phyloP scores from a whole-genome alignment of 2,888 invertebrate species.

The Magallana nippona region DNA sequence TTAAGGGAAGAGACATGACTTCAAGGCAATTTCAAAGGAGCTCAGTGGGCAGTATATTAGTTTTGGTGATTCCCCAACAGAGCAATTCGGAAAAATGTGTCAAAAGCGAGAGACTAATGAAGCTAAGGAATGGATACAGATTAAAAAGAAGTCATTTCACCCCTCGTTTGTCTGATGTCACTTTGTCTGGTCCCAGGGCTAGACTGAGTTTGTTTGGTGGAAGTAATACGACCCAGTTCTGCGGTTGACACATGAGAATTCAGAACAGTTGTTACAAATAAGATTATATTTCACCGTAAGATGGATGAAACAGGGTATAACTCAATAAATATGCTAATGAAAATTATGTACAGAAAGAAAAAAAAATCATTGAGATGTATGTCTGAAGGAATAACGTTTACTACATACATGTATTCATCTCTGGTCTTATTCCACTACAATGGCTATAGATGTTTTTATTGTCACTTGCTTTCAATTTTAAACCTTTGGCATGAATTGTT shows the following conservation, averaged over 20 bases:
- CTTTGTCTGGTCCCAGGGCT: slow-evolving; percentile 1
- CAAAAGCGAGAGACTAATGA: slow-evolving; percentile 16
- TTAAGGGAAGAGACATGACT: not conserved
- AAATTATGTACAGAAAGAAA: too few relatives aligned
- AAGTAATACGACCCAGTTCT: slow-evolving; percentile 19
- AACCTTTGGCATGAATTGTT: too few relatives aligned
- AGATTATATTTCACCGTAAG: not conserved
- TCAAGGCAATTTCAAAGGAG: not conserved
- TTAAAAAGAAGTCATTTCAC: slow-evolving; percentile 28
- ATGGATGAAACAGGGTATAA: too few relatives aligned
- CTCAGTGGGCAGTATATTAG: not conserved
- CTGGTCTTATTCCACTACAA: too few relatives aligned
- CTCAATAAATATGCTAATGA: too few relatives aligned
- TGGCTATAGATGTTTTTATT: too few relatives aligned
- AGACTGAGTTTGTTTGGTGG: not conserved
- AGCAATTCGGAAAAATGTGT: slow-evolving; percentile 13
- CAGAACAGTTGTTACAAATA: not conserved
- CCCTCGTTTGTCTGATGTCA: slow-evolving; percentile 21
- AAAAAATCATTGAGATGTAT: too few relatives aligned
- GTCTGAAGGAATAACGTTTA: too few relatives aligned
- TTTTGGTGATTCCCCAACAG: slow-evolving; percentile 5
- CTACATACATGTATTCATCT: too few relatives aligned
- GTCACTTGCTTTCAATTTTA: too few relatives aligned
- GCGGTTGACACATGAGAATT: not conserved
- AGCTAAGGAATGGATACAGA: slow-evolving; percentile 4